Evolutionary conservation across 1,140 invertebrate genomes (phyloP).

Genomic region (Rhagoletis pomonella): DNA sequence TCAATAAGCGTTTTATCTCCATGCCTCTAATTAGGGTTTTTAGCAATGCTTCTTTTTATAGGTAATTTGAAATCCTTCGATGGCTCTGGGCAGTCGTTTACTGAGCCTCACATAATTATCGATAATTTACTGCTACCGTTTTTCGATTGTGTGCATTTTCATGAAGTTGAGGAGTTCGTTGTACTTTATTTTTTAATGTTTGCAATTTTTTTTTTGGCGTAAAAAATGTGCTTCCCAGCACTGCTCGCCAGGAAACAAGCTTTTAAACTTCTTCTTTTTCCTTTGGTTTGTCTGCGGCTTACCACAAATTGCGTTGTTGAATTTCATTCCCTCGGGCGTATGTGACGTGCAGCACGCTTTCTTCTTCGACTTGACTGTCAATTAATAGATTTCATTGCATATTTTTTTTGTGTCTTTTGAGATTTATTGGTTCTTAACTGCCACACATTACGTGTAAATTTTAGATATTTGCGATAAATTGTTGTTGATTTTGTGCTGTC

Average conservation of each 20-base stretch:
- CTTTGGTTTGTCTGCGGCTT: background rate
- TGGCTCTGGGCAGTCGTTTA: background rate
- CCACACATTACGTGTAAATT: constrained; percentile 45
- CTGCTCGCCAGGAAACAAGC: no score
- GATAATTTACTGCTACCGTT: background rate
- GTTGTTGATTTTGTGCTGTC: background rate
- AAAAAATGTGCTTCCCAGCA: background rate
- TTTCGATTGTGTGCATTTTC: background rate
- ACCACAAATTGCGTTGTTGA: background rate
- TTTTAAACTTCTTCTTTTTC: no score
- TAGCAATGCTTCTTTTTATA: background rate
- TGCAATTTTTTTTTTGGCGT: background rate
- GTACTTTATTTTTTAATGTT: no score
- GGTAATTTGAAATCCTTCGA: background rate
- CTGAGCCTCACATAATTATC: background rate
- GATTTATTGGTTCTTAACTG: constrained; percentile 40
- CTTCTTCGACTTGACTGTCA: background rate
- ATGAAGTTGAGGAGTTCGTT: no score
- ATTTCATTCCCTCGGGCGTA: constrained; percentile 21
- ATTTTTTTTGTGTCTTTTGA: background rate
- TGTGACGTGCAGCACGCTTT: constrained; percentile 30
- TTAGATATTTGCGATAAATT: constrained; percentile 45
- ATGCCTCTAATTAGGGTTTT: constrained; percentile 7
- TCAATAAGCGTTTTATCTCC: background rate
- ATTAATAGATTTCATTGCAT: background rate